A percentile compares a stretch with the other conserved stretches of the same genome.
These are phyloP conservation scores for Nymphalis urticae DNA, from an alignment of 2,888 invertebrate species.

Conservation along the genomic window DNA sequence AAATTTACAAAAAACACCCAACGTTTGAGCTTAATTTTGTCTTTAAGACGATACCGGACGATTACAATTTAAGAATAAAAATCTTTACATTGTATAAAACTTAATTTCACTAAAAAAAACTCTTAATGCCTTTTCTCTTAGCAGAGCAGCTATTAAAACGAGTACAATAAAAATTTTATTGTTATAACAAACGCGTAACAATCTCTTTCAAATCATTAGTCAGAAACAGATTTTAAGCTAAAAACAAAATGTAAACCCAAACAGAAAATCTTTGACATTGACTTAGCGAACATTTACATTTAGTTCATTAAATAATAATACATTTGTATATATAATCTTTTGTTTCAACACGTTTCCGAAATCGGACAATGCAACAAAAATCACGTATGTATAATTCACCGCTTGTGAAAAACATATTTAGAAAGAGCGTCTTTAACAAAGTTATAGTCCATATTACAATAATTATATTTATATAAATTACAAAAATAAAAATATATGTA, in stretches of 20 bases:
- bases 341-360: constrained; percentile 16
- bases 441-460: too few relatives aligned
- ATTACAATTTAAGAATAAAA: too few relatives aligned
- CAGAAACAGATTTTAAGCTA: neutral
- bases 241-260: neutral
- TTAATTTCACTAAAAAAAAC: constrained; percentile 2
- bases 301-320: neutral
- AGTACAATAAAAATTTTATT: constrained; percentile 21
- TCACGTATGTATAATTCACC: constrained; percentile 9
- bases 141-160: constrained; percentile 4
- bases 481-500: too few relatives aligned
- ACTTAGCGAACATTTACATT: constrained; percentile 18
- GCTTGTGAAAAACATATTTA: neutral
- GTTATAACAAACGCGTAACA: constrained; percentile 1
- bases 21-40: too few relatives aligned
- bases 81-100: constrained; percentile 3
- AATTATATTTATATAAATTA: too few relatives aligned
- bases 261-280: neutral
- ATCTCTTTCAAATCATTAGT: constrained; percentile 2
- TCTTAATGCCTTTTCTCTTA: neutral
- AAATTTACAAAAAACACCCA: too few relatives aligned
- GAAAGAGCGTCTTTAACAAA: neutral
- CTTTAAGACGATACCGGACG: too few relatives aligned
- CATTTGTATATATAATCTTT: neutral
- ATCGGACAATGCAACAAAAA: constrained; percentile 17